Evolutionary conservation across 2,797 vertebrate species (phyloP).

Genomic region (Sciurus carolinensis): DNA sequence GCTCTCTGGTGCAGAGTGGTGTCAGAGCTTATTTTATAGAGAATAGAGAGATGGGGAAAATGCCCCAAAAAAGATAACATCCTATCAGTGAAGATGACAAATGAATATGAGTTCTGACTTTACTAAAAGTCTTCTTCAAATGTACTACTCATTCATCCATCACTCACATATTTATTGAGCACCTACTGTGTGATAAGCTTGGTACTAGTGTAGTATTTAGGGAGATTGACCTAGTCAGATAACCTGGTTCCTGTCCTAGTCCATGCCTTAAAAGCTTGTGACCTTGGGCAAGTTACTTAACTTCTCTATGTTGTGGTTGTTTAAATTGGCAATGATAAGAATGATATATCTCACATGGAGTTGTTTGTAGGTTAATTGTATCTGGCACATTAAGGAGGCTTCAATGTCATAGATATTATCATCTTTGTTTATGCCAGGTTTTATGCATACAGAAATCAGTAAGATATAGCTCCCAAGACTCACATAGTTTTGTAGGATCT

Average conservation of each 20-base stretch:
- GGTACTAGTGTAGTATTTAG: not conserved
- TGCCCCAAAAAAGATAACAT: not conserved
- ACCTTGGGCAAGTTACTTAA: not conserved
- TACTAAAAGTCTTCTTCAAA: not conserved
- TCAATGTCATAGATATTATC: not conserved
- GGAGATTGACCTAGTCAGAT: not conserved
- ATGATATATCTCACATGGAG: not conserved
- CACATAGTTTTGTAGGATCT: not conserved
- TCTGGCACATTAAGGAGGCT: not conserved
- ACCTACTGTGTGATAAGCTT: not conserved
- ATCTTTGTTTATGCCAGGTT: not conserved
- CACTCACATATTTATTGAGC: not conserved
- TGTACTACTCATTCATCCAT: not conserved
- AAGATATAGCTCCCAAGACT: not conserved
- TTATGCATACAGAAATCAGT: not conserved
- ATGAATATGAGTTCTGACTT: not conserved
- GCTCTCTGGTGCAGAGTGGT: not conserved
- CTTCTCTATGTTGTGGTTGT: not conserved
- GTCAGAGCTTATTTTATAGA: conserved; percentile 15
- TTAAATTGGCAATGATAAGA: not conserved
- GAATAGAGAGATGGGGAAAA: conserved; percentile 9
- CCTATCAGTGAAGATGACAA: not conserved
- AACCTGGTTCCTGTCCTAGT: not conserved
- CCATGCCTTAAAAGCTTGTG: not conserved
- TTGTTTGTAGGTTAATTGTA: not conserved